phyloP scores from a whole-genome alignment of 2,113 vertebrate species.

The Eulemur macaco region DNA sequence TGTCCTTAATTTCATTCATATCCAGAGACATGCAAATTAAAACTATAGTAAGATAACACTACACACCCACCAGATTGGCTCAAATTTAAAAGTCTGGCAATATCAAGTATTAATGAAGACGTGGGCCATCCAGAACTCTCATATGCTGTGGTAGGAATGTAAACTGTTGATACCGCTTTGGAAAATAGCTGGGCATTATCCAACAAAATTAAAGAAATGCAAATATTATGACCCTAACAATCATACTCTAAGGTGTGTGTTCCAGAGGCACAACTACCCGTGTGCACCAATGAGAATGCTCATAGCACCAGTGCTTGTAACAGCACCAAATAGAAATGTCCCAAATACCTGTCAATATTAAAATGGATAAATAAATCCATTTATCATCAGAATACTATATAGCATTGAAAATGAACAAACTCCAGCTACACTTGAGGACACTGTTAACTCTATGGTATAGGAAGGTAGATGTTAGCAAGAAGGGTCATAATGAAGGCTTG shows the following conservation, averaged over 20 bases:
- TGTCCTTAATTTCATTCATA: neutral
- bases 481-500: neutral
- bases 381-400: neutral
- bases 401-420: neutral
- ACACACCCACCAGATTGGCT: neutral
- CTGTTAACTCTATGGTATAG: rapidly evolving
- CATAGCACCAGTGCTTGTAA: neutral
- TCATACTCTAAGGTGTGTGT: neutral
- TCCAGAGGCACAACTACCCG: neutral
- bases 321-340: neutral
- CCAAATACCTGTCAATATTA: neutral
- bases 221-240: neutral
- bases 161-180: neutral
- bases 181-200: neutral
- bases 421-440: neutral
- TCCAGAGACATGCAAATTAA: neutral
- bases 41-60: neutral
- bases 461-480: neutral
- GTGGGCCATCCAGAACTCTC: neutral
- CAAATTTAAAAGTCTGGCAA: neutral
- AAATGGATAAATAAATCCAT: neutral
- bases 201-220: neutral
- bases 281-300: neutral
- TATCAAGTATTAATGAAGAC: neutral
- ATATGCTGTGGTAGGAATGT: neutral